Base-by-base conservation (phyloP, 1,140 invertebrate species). In the Hylaeus volcanicus region DNA sequence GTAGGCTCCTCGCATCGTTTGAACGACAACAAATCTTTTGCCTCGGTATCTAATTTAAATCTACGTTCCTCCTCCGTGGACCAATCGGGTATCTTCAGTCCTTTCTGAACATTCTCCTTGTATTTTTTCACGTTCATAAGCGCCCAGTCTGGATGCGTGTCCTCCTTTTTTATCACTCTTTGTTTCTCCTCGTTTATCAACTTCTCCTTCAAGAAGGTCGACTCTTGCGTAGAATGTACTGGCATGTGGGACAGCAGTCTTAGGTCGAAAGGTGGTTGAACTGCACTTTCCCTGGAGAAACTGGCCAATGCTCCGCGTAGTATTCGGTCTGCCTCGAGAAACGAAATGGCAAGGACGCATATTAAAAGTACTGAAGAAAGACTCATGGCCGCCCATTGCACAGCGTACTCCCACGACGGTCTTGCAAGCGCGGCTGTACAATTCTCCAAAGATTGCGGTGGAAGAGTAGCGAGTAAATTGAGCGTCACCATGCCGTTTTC, bases 401-500 rank as follows among this genome's bases (percentile, higher is more conserved):
- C 90, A 51, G 95, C 93, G 0, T 94, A 91, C 92, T 99, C 97
- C 97, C 97, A 98, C 1, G 92, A 91, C 0, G 98, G 98, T 66
- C 98, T 95, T 0, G 95, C 94, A 43, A 98, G 90, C 6, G 95
- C 94, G n/a, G 94, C 91, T 0, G 95, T 94, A 92, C 98, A 99
- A 43, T 94, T 92, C 15, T 96, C 94, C 43, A 99, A 93, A 88
- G 96, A 95, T 73, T 96, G 95, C 1, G 95, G 93, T 1, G 98
- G 98, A 68, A 99, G 92, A 6, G 96, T 98, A 5, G 97, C 97
- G 9, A 96, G 93, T 70, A 99, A 92, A 11, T 95, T 94, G n/a
- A 93, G 77, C 48, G 79, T 84, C 9, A 92, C 88, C 26, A 89
- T 85, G 6, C 92, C 91, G 41, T 84, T 88, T 0, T 85, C 75